Evolutionary conservation across 2,113 vertebrate species (phyloP).

Genomic region (Thunnus thynnus): DNA sequence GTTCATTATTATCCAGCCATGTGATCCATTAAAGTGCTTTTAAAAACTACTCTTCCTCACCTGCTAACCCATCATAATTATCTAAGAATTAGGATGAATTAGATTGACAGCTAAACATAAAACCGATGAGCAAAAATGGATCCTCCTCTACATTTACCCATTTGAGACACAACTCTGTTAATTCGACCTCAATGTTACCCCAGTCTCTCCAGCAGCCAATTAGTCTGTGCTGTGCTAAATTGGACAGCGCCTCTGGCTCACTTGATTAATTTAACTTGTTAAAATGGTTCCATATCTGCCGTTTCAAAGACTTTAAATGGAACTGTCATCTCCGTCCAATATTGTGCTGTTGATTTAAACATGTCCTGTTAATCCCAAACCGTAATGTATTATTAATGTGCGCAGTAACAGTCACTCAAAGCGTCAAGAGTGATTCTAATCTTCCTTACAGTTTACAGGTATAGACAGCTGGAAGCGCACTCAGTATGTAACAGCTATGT

Average conservation of each 20-base stretch:
- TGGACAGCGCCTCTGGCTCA: constrained; percentile 60
- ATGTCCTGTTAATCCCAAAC: constrained; percentile 30
- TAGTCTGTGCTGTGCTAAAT: constrained; percentile 56
- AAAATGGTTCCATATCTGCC: constrained; percentile 46
- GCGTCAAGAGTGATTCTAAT: constrained; percentile 4
- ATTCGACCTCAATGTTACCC: constrained; percentile 33
- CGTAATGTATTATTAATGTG: constrained; percentile 39
- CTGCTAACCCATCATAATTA: background rate
- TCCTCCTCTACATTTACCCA: background rate
- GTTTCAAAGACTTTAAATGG: constrained; percentile 49
- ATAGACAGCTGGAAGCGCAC: background rate
- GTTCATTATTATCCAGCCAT: constrained; percentile 13
- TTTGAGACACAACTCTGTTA: constrained; percentile 42
- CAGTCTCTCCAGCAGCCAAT: constrained; percentile 58
- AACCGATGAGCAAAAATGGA: constrained; percentile 9
- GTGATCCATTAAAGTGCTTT: constrained; percentile 26
- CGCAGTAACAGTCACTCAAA: constrained; percentile 19
- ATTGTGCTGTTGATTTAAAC: constrained; percentile 57
- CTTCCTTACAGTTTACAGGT: constrained; percentile 2
- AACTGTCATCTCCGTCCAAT: constrained; percentile 26
- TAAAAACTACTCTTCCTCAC: background rate
- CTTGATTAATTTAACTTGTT: constrained; percentile 64
- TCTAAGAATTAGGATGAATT: background rate
- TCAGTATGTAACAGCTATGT: constrained; percentile 6
- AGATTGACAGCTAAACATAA: background rate